Conservation (phyloP, 2,113 vertebrate genomes). For the Puffinus mauretanicus region DNA sequence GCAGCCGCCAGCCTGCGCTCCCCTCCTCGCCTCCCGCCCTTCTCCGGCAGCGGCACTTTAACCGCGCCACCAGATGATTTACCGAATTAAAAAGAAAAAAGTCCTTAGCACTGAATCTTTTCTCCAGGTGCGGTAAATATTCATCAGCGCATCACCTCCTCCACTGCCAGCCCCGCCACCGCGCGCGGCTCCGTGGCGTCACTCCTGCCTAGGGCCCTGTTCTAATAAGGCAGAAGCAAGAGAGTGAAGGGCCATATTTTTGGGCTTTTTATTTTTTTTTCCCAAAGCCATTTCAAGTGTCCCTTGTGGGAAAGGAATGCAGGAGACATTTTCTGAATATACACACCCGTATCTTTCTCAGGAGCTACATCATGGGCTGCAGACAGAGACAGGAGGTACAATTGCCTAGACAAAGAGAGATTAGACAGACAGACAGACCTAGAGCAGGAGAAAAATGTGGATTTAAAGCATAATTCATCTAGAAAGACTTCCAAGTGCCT, state of each 20-base stretch:
- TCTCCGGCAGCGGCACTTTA: background rate
- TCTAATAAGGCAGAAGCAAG: constrained; percentile 55
- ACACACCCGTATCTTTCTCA: background rate
- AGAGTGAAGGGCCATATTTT: constrained; percentile 48
- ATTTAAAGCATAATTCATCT: background rate
- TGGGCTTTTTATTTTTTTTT: background rate
- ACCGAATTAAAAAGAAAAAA: background rate
- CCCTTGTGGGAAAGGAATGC: constrained; percentile 4
- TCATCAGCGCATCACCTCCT: constrained; percentile 43
- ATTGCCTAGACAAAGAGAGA: constrained; percentile 40
- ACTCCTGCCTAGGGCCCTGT: constrained; percentile 32
- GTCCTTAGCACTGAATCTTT: background rate
- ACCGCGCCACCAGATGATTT: background rate
- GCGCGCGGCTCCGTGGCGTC: background rate
- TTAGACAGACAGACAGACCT: constrained; percentile 29
- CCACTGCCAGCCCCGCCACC: background rate
- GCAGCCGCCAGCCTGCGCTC: background rate
- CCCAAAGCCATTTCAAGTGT: constrained; percentile 60
- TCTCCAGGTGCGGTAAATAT: constrained; percentile 11
- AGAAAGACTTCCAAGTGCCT: constrained; percentile 26
- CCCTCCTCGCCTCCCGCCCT: background rate
- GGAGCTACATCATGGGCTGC: background rate
- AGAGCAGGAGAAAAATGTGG: constrained; percentile 40
- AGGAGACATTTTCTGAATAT: constrained; percentile 39
- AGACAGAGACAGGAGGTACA: constrained; percentile 36